Percentiles rank a stretch among this genome's conserved stretches.
Evolutionary conservation across 2,888 invertebrate genomes (phyloP).

Genomic region (Ormyrus thymus): DNA sequence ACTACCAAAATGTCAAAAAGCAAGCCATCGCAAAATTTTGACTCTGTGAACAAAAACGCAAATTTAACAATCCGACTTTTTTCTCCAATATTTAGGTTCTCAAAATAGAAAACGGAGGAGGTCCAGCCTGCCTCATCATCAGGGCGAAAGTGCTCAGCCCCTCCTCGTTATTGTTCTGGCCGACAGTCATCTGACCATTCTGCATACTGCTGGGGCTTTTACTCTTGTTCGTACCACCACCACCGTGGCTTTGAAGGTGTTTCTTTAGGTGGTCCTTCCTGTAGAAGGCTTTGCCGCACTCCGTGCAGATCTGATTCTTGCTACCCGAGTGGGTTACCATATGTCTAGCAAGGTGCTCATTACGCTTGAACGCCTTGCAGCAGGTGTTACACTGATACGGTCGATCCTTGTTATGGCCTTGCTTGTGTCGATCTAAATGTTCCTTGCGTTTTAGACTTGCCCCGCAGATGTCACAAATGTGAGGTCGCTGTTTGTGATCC

Average conservation of each 20-base stretch:
- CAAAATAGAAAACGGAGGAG: constrained; percentile 71
- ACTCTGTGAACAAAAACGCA: not conserved
- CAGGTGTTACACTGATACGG: constrained; percentile 88
- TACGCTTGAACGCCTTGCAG: constrained; percentile 86
- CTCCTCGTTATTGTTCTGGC: constrained; percentile 61
- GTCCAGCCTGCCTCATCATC: constrained; percentile 71
- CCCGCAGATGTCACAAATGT: constrained; percentile 86
- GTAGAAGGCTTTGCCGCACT: constrained; percentile 85
- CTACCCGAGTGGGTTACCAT: constrained; percentile 90
- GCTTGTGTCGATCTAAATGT: constrained; percentile 86
- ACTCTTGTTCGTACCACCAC: constrained; percentile 26
- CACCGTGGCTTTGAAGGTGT: constrained; percentile 84
- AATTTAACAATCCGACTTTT: not conserved
- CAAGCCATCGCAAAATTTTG: not conserved
- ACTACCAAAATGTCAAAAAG: not conserved
- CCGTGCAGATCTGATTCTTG: constrained; percentile 86
- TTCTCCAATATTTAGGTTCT: constrained; percentile 64
- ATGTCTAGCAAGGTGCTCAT: constrained; percentile 89
- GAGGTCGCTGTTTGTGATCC: constrained; percentile 87
- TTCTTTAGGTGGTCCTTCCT: constrained; percentile 88
- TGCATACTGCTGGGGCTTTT: constrained; percentile 23
- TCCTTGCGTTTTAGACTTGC: constrained; percentile 87
- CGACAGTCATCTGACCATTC: constrained; percentile 66
- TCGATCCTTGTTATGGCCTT: constrained; percentile 87
- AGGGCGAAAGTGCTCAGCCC: constrained; percentile 68